Conservation (phyloP, 2,797 vertebrate genomes). For the Epinephelus coioides region DNA sequence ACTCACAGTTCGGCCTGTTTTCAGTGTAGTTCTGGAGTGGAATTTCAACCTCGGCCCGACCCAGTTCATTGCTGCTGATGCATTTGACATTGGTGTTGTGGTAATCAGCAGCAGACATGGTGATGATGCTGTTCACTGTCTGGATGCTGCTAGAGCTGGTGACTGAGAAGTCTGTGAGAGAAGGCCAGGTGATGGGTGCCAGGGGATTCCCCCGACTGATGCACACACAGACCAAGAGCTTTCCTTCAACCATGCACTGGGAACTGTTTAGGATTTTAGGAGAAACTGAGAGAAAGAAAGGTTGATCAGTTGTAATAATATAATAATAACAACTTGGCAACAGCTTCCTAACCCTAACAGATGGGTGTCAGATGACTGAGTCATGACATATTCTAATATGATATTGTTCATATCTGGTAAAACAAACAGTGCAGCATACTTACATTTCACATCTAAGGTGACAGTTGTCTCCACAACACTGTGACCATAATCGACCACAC, state of each 20-base stretch:
- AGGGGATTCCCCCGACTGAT: constrained; percentile 53
- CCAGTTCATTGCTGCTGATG: constrained; percentile 36
- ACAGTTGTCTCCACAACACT: constrained; percentile 9
- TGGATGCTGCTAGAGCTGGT: not conserved
- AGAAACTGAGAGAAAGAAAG: constrained; percentile 27
- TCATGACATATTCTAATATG: no score
- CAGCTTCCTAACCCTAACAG: no score
- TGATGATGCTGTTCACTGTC: constrained; percentile 40
- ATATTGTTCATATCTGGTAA: not conserved
- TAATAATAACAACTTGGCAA: no score
- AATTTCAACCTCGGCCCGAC: not conserved
- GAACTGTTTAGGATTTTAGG: constrained; percentile 30
- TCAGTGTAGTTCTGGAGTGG: not conserved
- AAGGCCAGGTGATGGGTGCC: constrained; percentile 35
- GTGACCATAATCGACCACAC: not conserved
- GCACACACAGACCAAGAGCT: constrained; percentile 32
- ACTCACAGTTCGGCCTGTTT: constrained; percentile 2
- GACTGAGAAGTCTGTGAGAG: constrained; percentile 27
- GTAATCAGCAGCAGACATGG: constrained; percentile 3
- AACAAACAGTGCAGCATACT: not conserved
- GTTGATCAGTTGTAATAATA: no score
- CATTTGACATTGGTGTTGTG: constrained; percentile 17
- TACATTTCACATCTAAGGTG: constrained; percentile 47
- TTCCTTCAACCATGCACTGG: constrained; percentile 6
- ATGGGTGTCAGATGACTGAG: no score